A percentile compares a stretch with the other conserved stretches of the same genome.
phyloP scores from a whole-genome alignment of 2,888 invertebrate genomes.

The Lordiphosa andalusiaca region DNA sequence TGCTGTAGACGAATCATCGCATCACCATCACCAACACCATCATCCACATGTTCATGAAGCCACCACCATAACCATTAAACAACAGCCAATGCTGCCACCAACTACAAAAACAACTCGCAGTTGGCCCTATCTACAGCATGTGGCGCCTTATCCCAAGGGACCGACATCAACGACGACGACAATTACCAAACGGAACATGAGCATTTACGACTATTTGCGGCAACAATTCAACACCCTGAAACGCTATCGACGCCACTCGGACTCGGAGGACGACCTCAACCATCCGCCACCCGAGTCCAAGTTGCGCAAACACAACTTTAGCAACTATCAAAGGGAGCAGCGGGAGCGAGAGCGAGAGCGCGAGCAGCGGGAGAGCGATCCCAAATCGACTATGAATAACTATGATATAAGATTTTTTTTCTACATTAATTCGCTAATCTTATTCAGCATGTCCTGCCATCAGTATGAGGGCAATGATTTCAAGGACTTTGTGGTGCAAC shows the following conservation, averaged over 20 bases:
- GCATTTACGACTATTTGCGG: slow-evolving; percentile 55
- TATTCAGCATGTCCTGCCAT: slow-evolving; percentile 69
- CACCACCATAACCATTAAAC: slow-evolving; percentile 12
- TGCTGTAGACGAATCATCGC: slow-evolving; percentile 56
- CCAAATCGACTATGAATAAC: slow-evolving; percentile 41
- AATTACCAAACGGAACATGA: slow-evolving; percentile 51
- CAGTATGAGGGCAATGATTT: slow-evolving; percentile 65
- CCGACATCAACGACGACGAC: slow-evolving; percentile 23
- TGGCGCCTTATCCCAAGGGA: slow-evolving; percentile 56
- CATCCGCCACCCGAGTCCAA: slow-evolving; percentile 31
- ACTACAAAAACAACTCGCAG: slow-evolving; percentile 35
- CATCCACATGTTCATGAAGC: slow-evolving; percentile 38
- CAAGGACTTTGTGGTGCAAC: slow-evolving; percentile 68
- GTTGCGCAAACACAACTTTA: slow-evolving; percentile 43
- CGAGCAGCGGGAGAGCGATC: slow-evolving; percentile 14
- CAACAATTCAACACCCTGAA: slow-evolving; percentile 38
- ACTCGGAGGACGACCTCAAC: slow-evolving; percentile 21
- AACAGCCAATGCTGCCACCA: slow-evolving; percentile 43
- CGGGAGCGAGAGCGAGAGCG: slow-evolving; percentile 8
- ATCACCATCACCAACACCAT: slow-evolving; percentile 5
- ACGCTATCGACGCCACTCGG: slow-evolving; percentile 37
- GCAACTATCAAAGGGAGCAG: slow-evolving; percentile 26
- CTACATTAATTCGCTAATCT: slow-evolving; percentile 74
- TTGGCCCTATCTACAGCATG: slow-evolving; percentile 67
- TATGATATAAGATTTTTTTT: slow-evolving; percentile 76